Conservation (phyloP, 2,888 invertebrate genomes). For the Pristionchus japonicus region DNA sequence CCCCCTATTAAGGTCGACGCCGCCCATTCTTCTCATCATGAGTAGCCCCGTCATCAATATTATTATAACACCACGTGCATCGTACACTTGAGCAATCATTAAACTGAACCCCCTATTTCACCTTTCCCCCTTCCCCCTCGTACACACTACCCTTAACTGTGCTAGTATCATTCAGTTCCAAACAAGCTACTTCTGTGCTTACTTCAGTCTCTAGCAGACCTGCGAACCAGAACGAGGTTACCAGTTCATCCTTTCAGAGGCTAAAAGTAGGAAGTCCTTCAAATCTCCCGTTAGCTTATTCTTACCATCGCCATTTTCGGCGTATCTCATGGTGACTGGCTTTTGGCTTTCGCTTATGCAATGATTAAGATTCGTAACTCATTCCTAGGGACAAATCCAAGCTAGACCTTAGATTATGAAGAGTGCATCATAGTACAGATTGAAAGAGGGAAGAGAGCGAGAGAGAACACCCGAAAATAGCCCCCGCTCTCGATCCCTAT, state of each 20-base stretch:
- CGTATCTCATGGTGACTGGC: no score
- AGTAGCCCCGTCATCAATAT: not conserved
- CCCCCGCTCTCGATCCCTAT: no score
- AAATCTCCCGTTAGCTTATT: not conserved
- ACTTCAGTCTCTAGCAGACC: not conserved
- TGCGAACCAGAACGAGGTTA: not conserved
- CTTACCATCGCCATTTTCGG: no score
- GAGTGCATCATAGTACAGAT: no score
- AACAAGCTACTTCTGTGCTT: not conserved
- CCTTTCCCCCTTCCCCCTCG: not conserved
- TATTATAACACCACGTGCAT: not conserved
- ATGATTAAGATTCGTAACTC: no score
- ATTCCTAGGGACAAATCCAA: no score
- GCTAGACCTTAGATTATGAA: no score
- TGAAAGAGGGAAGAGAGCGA: no score
- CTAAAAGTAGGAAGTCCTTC: not conserved
- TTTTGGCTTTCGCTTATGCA: no score
- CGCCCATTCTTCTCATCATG: not conserved
- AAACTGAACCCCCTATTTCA: not conserved
- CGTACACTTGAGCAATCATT: conserved; percentile 7
- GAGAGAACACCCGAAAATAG: no score
- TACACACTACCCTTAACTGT: not conserved
- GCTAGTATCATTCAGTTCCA: not conserved
- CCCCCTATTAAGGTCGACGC: not conserved
- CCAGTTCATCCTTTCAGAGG: not conserved